Percentiles rank a stretch among this genome's conserved stretches.
These are phyloP conservation scores for Cerastis rubricosa DNA, from an alignment of 2,888 invertebrate species.

Conservation along the genomic window DNA sequence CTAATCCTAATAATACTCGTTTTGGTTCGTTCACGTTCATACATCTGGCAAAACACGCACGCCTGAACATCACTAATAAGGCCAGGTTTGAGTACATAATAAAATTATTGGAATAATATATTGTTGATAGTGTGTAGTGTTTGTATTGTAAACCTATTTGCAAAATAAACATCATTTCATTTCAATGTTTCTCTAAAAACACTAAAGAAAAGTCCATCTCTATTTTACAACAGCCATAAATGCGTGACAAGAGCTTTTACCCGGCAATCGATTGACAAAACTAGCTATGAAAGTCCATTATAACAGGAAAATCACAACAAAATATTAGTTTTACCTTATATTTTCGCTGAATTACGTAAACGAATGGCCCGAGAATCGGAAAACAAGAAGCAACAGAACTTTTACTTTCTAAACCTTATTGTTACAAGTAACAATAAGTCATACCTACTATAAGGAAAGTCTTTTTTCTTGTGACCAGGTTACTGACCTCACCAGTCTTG, in stretches of 20 bases:
- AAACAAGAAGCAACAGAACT: slow-evolving; percentile 16
- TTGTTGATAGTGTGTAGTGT: too few relatives aligned
- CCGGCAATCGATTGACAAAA: neutral
- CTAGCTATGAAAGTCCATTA: neutral
- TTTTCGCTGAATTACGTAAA: neutral
- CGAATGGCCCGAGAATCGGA: neutral
- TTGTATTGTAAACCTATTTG: too few relatives aligned
- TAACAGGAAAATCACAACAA: neutral
- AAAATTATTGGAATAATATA: neutral
- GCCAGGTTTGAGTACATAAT: neutral
- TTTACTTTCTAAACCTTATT: too few relatives aligned
- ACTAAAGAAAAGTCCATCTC: neutral
- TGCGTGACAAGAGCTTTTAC: neutral
- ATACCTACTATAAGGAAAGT: slow-evolving; percentile 16
- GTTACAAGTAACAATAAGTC: neutral
- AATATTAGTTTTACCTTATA: slow-evolving; percentile 3
- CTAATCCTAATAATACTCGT: neutral
- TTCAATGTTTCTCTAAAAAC: neutral
- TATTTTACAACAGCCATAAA: neutral
- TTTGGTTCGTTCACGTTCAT: neutral
- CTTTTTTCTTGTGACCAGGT: slow-evolving; percentile 6
- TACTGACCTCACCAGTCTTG: slow-evolving; percentile 22
- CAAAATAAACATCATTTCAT: too few relatives aligned
- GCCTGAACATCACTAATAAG: neutral
- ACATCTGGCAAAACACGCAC: neutral